Evolutionary conservation across 1,140 invertebrate genomes (phyloP).

Genomic region (Rhagoletis pomonella): DNA sequence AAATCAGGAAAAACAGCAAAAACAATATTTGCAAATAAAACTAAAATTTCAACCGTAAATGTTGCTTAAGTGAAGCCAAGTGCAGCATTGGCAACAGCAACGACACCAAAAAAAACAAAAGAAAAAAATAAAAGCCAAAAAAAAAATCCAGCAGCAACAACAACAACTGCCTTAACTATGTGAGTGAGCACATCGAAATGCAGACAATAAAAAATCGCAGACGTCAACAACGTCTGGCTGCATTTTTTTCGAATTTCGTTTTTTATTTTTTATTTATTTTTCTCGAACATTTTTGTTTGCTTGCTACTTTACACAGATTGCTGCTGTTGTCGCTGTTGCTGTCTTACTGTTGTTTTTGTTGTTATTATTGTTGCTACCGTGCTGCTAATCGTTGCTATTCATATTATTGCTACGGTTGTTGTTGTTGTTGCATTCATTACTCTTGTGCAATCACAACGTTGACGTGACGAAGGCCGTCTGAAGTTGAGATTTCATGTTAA

Average conservation of each 20-base stretch:
- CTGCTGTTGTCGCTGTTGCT: conserved; percentile 30
- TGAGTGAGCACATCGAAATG: not conserved
- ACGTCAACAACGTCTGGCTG: conserved; percentile 57
- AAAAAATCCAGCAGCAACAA: not conserved
- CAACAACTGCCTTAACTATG: not conserved
- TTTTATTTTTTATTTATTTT: not conserved
- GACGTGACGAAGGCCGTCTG: conserved; percentile 54
- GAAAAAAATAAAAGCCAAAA: too few relatives aligned
- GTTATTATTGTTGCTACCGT: conserved; percentile 43
- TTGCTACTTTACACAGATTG: conserved; percentile 46
- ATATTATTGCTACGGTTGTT: conserved; percentile 8
- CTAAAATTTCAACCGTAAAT: not conserved
- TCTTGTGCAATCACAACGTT: conserved; percentile 48
- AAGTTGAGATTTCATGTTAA: conserved; percentile 29
- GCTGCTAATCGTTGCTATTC: conserved; percentile 40
- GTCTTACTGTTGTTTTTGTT: conserved; percentile 21
- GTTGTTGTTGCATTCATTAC: conserved; percentile 25
- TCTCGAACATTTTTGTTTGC: conserved; percentile 17
- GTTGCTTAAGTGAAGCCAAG: not conserved
- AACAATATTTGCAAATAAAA: conserved; percentile 9
- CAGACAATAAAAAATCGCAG: conserved; percentile 54
- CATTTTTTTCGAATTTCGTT: conserved; percentile 34
- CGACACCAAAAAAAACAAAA: too few relatives aligned
- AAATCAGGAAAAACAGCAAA: conserved; percentile 14
- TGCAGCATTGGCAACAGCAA: not conserved